Conservation (phyloP, 2,888 invertebrate genomes). For the Sinopyrophorus schimmeli region DNA sequence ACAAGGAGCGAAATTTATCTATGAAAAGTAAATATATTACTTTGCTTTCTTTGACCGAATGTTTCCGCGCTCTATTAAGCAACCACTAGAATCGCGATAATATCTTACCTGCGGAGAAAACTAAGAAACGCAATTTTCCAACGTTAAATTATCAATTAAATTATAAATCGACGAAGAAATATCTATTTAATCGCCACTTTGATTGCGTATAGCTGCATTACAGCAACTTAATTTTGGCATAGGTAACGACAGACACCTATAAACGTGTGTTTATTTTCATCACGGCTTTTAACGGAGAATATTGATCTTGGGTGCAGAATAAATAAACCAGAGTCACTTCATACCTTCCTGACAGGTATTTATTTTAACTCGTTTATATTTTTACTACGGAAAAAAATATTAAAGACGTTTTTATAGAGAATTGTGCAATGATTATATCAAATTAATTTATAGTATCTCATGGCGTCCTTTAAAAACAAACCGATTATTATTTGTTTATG, state of each 20-base stretch:
- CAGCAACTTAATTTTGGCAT: constrained; percentile 21
- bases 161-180: too few species aligned
- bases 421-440: not conserved
- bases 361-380: constrained; percentile 33
- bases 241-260: constrained; percentile 32
- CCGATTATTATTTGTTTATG: too few species aligned
- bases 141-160: too few species aligned
- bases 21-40: too few species aligned
- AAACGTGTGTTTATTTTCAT: constrained; percentile 31
- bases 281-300: constrained; percentile 30
- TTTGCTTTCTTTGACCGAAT: too few species aligned
- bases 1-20: constrained; percentile 32
- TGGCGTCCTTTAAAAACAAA: too few species aligned
- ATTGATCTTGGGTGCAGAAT: constrained; percentile 27
- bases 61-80: too few species aligned
- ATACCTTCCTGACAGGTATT: constrained; percentile 33
- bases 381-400: too few species aligned
- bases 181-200: constrained; percentile 7
- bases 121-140: too few species aligned
- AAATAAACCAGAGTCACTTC: constrained; percentile 29
- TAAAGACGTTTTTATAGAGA: not conserved
- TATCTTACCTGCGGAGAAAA: too few species aligned
- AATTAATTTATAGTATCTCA: too few species aligned
- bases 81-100: too few species aligned
- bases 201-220: constrained; percentile 8